Evolutionary conservation across 2,113 vertebrate species (phyloP), one percentile per base, ranked within the genome.

Genomic region (Anseranas semipalmata): DNA sequence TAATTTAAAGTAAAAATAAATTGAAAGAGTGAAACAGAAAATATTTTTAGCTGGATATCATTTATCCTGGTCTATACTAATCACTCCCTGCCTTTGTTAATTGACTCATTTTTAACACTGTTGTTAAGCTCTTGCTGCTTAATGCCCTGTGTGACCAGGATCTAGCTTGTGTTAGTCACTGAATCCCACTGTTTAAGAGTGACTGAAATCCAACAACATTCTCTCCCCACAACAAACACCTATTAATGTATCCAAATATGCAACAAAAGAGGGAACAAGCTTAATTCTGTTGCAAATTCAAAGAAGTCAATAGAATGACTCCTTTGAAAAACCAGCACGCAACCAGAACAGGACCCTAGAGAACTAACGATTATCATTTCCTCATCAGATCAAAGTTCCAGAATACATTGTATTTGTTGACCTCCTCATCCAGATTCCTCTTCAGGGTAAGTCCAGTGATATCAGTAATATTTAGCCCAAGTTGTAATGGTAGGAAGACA

Each of bases 61-160:
- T 89, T 93, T 93, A 77, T 90, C 91, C 62, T 94, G 28, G 80
- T 79, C 76, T 80, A 9, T 87, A 19, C 56, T 85, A 90, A 95
- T 80, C 39, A 50, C 41, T 95, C 55, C 37, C 27, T 94, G 66
- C 37, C 73, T 94, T 94, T 65, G 60, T 85, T 94, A 87, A 89
- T 74, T 77, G 89, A 97, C 55, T 96, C 28, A 87, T 88, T 93
- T 94, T 95, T 94, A 93, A 93, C 71, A 85, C 52, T 37, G 14
- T 79, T 88, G 65, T 87, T 95, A 85, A 90, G 88, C 62, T 86
- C 46, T 1, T 87, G 73, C 78, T 96, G 88, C 81, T 95, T 92
- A 68, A 43, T 91, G 62, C 59, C 89, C 59, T 65, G 48, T 50
- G 63, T 85, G 90, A 60, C 87, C 67, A 87, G 75, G 37, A 90